These are phyloP conservation scores for Eulemur rubriventer DNA, from an alignment of 2,797 vertebrate species.

Conservation along the genomic window DNA sequence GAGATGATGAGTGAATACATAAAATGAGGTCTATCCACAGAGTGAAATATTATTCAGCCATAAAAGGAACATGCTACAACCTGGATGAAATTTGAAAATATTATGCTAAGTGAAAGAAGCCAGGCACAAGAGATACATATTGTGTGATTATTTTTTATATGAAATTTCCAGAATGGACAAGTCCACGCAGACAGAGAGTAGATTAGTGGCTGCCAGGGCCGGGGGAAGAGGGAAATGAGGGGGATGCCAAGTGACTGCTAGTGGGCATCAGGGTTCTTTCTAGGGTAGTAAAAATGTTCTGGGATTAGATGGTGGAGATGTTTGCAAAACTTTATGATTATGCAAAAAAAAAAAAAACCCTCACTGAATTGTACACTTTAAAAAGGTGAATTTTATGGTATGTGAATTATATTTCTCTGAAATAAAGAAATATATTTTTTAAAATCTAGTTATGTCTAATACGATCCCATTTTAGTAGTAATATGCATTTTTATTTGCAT, in stretches of 20 bases:
- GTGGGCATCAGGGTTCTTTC: not conserved
- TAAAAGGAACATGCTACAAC: not conserved
- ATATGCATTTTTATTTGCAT: not conserved
- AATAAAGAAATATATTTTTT: not conserved
- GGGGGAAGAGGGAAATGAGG: not conserved
- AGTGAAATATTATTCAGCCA: not conserved
- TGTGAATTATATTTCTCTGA: not conserved
- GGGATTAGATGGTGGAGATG: not conserved
- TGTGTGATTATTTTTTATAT: not conserved
- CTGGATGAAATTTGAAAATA: not conserved
- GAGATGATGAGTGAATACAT: not conserved
- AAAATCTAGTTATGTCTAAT: not conserved
- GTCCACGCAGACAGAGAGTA: not conserved
- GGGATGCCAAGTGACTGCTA: too few species aligned
- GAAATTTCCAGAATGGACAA: not conserved
- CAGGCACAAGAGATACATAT: not conserved
- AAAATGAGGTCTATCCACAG: not conserved
- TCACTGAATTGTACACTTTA: not conserved
- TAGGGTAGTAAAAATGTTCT: not conserved
- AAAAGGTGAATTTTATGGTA: not conserved
- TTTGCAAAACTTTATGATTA: not conserved
- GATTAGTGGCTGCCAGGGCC: not conserved
- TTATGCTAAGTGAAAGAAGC: not conserved
- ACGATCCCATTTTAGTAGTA: not conserved
- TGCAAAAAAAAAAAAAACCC: not conserved